Conservation (phyloP, 2,113 vertebrate genomes). For the Tenrec ecaudatus region DNA sequence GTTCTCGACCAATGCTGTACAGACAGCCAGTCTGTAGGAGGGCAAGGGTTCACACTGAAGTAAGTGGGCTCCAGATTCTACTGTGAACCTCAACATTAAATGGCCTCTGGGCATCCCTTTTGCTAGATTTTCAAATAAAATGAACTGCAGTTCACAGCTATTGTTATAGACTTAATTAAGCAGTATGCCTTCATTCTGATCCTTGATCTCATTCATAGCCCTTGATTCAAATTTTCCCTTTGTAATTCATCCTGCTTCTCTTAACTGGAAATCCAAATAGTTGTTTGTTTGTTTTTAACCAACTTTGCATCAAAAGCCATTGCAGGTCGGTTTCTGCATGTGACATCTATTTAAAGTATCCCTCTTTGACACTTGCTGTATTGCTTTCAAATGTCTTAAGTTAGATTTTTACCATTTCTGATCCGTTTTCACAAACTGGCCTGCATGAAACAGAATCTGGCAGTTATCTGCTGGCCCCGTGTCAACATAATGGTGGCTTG, state of each 20-base stretch:
- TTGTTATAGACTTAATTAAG: conserved; percentile 42
- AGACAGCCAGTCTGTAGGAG: neutral
- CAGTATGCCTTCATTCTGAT: conserved; percentile 1
- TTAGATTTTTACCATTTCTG: too few species aligned
- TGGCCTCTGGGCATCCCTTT: neutral
- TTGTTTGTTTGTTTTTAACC: neutral
- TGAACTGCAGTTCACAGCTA: neutral
- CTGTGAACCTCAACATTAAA: conserved; percentile 26
- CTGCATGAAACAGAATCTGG: neutral
- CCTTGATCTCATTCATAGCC: neutral
- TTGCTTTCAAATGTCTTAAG: neutral
- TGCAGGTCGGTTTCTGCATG: neutral
- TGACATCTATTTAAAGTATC: conserved; percentile 25
- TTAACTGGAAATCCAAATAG: neutral
- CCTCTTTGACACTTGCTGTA: neutral
- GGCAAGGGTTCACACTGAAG: neutral
- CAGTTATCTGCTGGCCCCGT: neutral
- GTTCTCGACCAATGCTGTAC: neutral
- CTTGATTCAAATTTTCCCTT: conserved; percentile 14
- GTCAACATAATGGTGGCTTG: conserved; percentile 26
- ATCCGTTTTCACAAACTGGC: conserved; percentile 15
- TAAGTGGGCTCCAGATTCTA: neutral
- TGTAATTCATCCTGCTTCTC: conserved; percentile 2
- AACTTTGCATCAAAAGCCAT: conserved; percentile 19
- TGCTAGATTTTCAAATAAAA: conserved; percentile 33